Conservation (phyloP, 2,888 invertebrate genomes). For the Ernsta delagoae region DNA sequence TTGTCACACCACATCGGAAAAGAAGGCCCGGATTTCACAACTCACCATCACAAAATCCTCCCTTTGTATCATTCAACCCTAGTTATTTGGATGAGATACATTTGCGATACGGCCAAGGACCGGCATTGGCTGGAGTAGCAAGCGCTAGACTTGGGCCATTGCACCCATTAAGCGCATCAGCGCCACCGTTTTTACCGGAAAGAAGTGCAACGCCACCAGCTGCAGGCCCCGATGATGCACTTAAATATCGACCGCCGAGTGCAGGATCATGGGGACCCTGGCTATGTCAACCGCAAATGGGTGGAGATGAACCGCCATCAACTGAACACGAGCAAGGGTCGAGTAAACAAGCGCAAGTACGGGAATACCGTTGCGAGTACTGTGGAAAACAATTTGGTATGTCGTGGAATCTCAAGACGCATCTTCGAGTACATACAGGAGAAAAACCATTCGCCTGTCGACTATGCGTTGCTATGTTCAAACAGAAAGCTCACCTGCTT, state of each 20-base stretch:
- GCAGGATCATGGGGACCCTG: slow-evolving; percentile 89
- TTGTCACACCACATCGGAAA: slow-evolving; percentile 94
- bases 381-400: slow-evolving; percentile 96
- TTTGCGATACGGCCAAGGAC: slow-evolving; percentile 85
- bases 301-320: slow-evolving; percentile 75
- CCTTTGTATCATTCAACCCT: slow-evolving; percentile 93
- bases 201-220: slow-evolving; percentile 85
- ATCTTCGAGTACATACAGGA: slow-evolving; percentile 94
- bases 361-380: slow-evolving; percentile 95
- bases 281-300: slow-evolving; percentile 88
- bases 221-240: slow-evolving; percentile 80
- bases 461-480: slow-evolving; percentile 95
- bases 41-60: slow-evolving; percentile 94
- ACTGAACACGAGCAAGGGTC: slow-evolving; percentile 82
- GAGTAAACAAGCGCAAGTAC: slow-evolving; percentile 87
- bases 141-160: slow-evolving; percentile 75
- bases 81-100: slow-evolving; percentile 90
- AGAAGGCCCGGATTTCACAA: slow-evolving; percentile 94
- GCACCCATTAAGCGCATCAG: slow-evolving; percentile 89
- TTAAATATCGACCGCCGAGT: slow-evolving; percentile 88
- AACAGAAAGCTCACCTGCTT: slow-evolving; percentile 94
- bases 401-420: slow-evolving; percentile 97
- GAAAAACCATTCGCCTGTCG: slow-evolving; percentile 96
- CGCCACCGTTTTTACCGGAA: slow-evolving; percentile 88
- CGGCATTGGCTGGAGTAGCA: slow-evolving; percentile 85